A percentile compares a stretch with the other conserved stretches of the same genome.
These are phyloP conservation scores for Gnathonemus echidnorhynchus DNA, from an alignment of 2,113 vertebrate species.

Conservation along the genomic window DNA sequence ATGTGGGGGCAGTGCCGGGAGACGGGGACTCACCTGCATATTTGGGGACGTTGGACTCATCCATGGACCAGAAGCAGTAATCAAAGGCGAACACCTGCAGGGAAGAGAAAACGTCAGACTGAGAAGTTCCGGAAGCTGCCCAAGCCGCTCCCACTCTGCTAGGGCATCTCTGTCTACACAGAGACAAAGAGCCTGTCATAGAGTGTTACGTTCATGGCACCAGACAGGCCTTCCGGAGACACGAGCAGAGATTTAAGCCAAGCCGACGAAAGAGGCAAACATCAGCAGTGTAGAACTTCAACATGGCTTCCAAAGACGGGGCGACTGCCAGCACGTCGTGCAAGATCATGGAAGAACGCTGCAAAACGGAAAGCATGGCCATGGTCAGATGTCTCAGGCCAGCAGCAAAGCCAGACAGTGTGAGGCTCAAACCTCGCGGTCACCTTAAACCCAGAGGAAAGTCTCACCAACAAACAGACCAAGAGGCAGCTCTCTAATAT, in stretches of 20 bases:
- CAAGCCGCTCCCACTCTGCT: not conserved
- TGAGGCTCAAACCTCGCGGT: not conserved
- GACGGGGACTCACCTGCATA: conserved; percentile 79
- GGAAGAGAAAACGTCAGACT: conserved; percentile 23
- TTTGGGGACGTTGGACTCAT: conserved; percentile 88
- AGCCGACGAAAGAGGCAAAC: not conserved
- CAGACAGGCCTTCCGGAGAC: not conserved
- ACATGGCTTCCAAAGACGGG: not conserved
- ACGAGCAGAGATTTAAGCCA: not conserved
- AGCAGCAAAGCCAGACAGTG: not conserved
- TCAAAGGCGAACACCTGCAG: conserved; percentile 97
- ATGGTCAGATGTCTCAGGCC: not conserved
- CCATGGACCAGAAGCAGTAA: conserved; percentile 99
- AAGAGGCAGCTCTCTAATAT: not conserved
- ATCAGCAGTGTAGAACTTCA: not conserved
- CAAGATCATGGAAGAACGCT: not conserved
- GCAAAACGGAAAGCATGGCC: not conserved
- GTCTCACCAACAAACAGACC: not conserved
- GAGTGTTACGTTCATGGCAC: not conserved
- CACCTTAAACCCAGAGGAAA: not conserved
- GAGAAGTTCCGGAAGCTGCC: not conserved
- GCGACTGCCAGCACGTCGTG: not conserved
- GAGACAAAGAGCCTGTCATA: not conserved
- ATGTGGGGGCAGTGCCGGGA: not conserved
- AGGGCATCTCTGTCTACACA: not conserved